Evolutionary conservation across 2,888 invertebrate genomes (phyloP), one percentile per base, ranked within the genome.

Genomic region (Drosophila heteroneura): DNA sequence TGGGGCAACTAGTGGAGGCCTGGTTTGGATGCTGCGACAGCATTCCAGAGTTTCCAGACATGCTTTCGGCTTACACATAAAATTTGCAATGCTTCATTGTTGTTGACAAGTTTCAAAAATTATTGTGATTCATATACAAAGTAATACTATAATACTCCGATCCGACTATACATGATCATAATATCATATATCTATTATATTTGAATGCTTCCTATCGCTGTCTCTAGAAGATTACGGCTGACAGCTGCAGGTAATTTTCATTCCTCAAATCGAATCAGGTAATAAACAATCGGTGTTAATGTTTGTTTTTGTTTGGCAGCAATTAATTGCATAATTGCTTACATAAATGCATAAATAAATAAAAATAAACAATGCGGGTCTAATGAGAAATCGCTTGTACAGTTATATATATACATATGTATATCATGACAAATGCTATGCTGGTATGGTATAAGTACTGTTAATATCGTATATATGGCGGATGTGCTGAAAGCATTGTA

Each of bases 281-380:
- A 74, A 54, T 49, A 53, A 58, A 57, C 51, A 83, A 72, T 71
- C 16, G 26, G 47, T 47, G 26, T 71, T 82, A 71, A 51, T 66
- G 49, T 61, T 77, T 74, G 53, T 69, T 83, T 77, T 76, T 89
- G 81, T 83, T 89, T 89, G 81, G 47, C 54, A 69, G 56, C 84
- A 91, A 91, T 91, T 91, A 86, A 84, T 74, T 82, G 82, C 81
- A 91, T 90, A 87, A 90, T 88, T 85, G 81, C 61, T 51, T 70
- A 85, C 69, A 91, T 86, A 89, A 90, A 81, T 86, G 70, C 70
- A 91, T 90, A 80, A 88, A 85, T 61, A 39, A 61, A 30, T n/a
- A 35, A 68, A 74, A 76, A 75, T 59, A 37, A 62, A 47, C 68
- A 54, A 59, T 61, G 62, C 56, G 60, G 35, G 3, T 41, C 41